Base-by-base conservation (phyloP, 1,140 invertebrate species). In the Melitaea cinxia region DNA sequence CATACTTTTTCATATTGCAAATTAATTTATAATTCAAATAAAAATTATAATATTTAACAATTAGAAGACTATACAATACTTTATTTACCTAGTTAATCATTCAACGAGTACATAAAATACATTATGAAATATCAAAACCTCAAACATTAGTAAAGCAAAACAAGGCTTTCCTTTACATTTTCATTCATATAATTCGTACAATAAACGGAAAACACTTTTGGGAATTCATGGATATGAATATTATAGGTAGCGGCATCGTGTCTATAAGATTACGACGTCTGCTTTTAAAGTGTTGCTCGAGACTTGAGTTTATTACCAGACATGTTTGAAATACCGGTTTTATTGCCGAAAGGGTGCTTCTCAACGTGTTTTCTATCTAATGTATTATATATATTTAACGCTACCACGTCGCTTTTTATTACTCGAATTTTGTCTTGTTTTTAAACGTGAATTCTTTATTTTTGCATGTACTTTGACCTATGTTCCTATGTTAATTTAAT, bases 241-340 rank as follows among this genome's bases (percentile, higher is more conserved):
- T 42, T 42, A 42, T 17, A 19, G n/a, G 15, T 42, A 17, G 3
- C 15, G 17, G 37, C 3, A 33, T 12, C 52, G n/a, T 61, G 49
- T 83, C 80, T 83, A 77, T 52, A 33, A 28, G 12, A 72, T 75
- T 53, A 47, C 37, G 47, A 69, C 15, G 21, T 73, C 73, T 77
- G 47, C 58, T 55, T 68, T 47, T 60, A 70, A 75, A 81, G 73
- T 79, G 78, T 74, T 73, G 70, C 68, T 73, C 71, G 72, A 73
- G 78, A 84, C 80, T 85, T 85, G 78, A 88, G 79, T 88, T 87
- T 88, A 88, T 88, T 85, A 85, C 82, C 83, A 81, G 83, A 85
- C 85, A 85, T 85, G 81, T 85, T 85, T 81, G 83, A 82, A 88
- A 85, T 88, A 81, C 83, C 85, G 69, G 77, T 84, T 83, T 83